A percentile compares a stretch with the other conserved stretches of the same genome.
phyloP scores from a whole-genome alignment of 2,797 vertebrate species.

The Coranthus polyacanthus region DNA sequence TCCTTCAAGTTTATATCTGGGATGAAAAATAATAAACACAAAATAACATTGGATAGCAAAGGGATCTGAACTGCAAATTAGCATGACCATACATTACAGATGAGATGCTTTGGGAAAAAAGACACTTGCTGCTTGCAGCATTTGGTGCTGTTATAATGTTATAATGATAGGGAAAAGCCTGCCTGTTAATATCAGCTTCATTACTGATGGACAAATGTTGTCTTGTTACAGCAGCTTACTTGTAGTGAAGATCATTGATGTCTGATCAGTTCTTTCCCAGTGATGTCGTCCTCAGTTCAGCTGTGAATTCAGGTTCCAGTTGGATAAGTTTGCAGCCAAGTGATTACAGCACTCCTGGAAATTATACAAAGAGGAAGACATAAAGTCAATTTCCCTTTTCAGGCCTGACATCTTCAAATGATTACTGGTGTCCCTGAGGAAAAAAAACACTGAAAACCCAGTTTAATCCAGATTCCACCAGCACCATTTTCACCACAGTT shows the following conservation, averaged over 20 bases:
- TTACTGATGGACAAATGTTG: neutral
- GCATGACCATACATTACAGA: too few relatives aligned
- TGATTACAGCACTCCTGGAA: slow-evolving; percentile 42
- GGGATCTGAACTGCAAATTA: too few relatives aligned
- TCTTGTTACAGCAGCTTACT: slow-evolving; percentile 44
- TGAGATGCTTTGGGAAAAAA: too few relatives aligned
- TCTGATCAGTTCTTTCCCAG: slow-evolving; percentile 2
- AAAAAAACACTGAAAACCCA: slow-evolving; percentile 1
- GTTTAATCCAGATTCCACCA: neutral
- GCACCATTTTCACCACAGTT: neutral
- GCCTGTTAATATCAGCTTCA: neutral
- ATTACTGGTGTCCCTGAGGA: slow-evolving; percentile 2
- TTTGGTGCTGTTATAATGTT: too few relatives aligned
- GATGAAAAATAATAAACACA: too few relatives aligned
- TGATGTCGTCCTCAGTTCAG: neutral
- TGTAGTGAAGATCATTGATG: slow-evolving; percentile 50
- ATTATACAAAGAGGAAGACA: slow-evolving; percentile 5
- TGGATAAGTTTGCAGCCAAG: neutral
- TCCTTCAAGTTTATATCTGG: too few relatives aligned
- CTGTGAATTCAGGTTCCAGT: slow-evolving; percentile 14
- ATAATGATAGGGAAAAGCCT: neutral
- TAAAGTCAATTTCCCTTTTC: neutral
- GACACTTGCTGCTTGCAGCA: too few relatives aligned
- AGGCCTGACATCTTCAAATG: neutral
- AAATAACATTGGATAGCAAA: too few relatives aligned